These are phyloP conservation scores for Morpho helenor DNA, from an alignment of 2,888 invertebrate genomes.

Conservation along the genomic window DNA sequence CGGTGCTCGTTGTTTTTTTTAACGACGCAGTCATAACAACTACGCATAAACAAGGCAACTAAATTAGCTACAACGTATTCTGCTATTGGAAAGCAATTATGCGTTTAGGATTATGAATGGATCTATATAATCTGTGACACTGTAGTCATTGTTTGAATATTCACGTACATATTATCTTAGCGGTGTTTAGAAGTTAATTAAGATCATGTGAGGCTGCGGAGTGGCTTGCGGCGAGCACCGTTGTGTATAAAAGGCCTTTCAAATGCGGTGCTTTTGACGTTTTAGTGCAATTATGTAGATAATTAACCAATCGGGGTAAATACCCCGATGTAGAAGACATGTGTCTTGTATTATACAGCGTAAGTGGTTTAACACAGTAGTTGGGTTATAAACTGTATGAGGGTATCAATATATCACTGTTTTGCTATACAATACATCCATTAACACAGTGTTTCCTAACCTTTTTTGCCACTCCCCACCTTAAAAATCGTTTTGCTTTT, in stretches of 20 bases:
- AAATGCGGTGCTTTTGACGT: slow-evolving; percentile 58
- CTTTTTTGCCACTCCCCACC: no score
- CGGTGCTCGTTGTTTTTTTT: slow-evolving; percentile 22
- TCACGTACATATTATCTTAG: slow-evolving; percentile 38
- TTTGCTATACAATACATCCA: no score
- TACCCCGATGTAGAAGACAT: neutral
- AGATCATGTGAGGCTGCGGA: slow-evolving; percentile 44
- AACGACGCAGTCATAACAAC: slow-evolving; percentile 10
- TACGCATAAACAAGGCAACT: neutral
- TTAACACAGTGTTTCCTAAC: no score
- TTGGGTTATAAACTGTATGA: no score
- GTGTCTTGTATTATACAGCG: slow-evolving; percentile 1
- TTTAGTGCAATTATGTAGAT: slow-evolving; percentile 2
- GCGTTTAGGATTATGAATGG: slow-evolving; percentile 3
- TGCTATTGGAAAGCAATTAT: slow-evolving; percentile 1
- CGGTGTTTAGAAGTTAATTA: slow-evolving; percentile 62
- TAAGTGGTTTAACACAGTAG: neutral
- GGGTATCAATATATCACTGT: no score
- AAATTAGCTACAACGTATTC: slow-evolving; percentile 3
- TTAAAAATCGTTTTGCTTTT: no score
- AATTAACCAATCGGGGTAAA: slow-evolving; percentile 20
- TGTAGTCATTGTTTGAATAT: slow-evolving; percentile 38
- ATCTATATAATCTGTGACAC: neutral
- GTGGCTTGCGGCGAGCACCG: slow-evolving; percentile 37
- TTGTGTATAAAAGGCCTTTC: slow-evolving; percentile 59